Base-by-base conservation (phyloP, 2,797 vertebrate genomes). In the Cynopterus sphinx region DNA sequence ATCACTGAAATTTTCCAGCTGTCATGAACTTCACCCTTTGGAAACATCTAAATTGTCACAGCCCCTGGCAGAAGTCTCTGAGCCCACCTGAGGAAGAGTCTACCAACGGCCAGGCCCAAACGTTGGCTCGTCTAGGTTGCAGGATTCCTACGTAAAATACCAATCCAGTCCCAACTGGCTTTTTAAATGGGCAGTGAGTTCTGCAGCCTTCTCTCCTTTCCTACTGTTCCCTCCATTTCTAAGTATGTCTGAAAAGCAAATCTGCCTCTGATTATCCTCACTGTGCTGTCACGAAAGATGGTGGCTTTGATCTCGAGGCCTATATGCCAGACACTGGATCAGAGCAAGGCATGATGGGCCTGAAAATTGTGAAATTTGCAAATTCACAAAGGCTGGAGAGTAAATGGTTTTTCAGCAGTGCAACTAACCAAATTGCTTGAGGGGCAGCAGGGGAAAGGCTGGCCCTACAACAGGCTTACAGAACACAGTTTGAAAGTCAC, bases 1-100 rank as follows among this genome's bases (percentile, higher is more conserved):
- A 95, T 96, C 85, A 97, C 97, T 83, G 96, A 98, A 98, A 97
- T 96, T 97, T 97, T 97, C 94, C 91, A 93, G 82, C 89, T 94
- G 96, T 94, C 87, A 87, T 28, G 17, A 77, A 90, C 85, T 86
- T 96, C 95, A 96, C 89, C 94, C 96, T 95, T 97, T 77, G 59
- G 96, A 96, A 97, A 97, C 95, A 97, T 97, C 98, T 55, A 43
- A 49, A 39, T 1, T 26, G 9, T 17, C 9, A 73, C 75, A 65
- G 84, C 55, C 33, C 82, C 59, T 67, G 53, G 49, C 61, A 84
- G 63, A 79, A 57, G 49, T 74, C 65, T 77, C 68, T 4, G 21
- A 33, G 9, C 77, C 81, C 16, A n/a, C 46, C 49, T 41, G 55
- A 89, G 28, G 46, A 41, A 63, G 26, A 70, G 13, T n/a, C 31